phyloP scores from a whole-genome alignment of 2,888 invertebrate species.

The Aspidiotus destructor region DNA sequence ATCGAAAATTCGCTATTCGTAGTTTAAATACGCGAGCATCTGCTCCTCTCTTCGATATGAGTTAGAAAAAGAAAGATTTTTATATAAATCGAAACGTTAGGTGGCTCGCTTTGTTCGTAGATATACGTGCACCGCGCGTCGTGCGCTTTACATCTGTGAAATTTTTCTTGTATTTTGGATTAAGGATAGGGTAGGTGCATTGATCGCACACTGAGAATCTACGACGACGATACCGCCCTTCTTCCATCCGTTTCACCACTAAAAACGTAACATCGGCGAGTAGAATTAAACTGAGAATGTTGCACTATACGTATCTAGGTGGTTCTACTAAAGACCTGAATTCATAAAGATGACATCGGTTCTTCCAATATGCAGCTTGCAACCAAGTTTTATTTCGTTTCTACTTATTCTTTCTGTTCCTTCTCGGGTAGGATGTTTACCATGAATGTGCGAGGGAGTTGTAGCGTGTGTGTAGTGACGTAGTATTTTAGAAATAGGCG shows the following conservation, averaged over 20 bases:
- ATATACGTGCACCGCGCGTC: neutral
- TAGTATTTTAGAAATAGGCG: neutral
- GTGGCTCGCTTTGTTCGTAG: too few species aligned
- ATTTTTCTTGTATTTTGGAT: too few species aligned
- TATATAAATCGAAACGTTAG: too few species aligned
- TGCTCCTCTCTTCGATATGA: too few species aligned
- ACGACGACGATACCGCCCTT: neutral
- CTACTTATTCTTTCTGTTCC: too few species aligned
- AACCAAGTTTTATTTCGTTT: neutral
- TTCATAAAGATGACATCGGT: conserved; percentile 1
- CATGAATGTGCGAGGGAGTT: neutral
- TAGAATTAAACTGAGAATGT: too few species aligned
- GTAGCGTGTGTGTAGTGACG: neutral
- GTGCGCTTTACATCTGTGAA: neutral
- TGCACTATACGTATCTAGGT: neutral
- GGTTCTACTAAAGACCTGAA: neutral
- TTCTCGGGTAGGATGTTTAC: too few species aligned
- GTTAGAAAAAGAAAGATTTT: too few species aligned
- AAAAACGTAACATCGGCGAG: neutral
- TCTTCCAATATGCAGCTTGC: neutral
- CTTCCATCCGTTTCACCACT: neutral
- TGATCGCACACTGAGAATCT: neutral
- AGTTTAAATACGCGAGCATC: too few species aligned
- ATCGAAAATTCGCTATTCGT: too few species aligned
- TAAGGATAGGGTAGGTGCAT: conserved; percentile 1